Evolutionary conservation across 2,113 vertebrate species (phyloP).

Genomic region (Tauraco erythrolophus): DNA sequence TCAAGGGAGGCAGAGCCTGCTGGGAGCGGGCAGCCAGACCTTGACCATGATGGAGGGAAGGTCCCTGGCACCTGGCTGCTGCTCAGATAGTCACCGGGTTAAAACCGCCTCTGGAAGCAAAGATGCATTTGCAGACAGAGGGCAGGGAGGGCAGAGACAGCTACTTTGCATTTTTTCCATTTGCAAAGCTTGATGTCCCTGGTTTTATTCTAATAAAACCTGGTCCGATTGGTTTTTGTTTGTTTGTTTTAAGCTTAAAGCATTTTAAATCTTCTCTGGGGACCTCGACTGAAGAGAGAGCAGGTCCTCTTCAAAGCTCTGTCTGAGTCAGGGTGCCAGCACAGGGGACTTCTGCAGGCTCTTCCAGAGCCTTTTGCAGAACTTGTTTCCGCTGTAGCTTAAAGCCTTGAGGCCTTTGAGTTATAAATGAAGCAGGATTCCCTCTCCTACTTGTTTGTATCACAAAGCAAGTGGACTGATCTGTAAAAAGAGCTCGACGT

Average conservation of each 20-base stretch:
- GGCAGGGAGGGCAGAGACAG: neutral
- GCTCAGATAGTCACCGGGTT: accelerated
- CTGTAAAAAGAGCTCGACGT: accelerated
- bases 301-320: neutral
- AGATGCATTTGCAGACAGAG: neutral
- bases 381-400: neutral
- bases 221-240: neutral
- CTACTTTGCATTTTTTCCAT: neutral
- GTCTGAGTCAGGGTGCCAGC: neutral
- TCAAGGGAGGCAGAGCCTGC: neutral
- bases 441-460: neutral
- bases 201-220: neutral
- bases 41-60: neutral
- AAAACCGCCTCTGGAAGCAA: neutral
- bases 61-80: neutral
- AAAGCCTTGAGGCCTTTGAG: neutral
- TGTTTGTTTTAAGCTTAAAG: neutral
- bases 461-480: neutral
- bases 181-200: neutral
- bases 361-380: neutral
- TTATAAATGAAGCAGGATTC: neutral
- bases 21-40: accelerated
- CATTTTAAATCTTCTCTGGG: neutral
- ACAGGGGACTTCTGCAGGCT: neutral
- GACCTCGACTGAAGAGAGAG: neutral